Evolutionary conservation across 2,888 invertebrate species (phyloP).

Genomic region (Drosophila cognata): DNA sequence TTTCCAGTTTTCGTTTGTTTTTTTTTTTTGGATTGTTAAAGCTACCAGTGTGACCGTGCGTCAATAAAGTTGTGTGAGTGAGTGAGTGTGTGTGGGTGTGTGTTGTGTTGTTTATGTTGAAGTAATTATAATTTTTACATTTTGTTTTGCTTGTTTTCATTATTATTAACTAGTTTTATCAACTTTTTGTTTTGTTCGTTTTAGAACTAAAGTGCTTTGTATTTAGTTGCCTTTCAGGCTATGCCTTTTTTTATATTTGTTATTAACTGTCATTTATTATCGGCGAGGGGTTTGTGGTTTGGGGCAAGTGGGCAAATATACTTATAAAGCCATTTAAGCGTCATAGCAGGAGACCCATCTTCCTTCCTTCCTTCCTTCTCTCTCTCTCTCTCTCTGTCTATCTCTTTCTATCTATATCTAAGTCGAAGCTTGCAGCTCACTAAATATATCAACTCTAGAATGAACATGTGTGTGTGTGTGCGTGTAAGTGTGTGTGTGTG

Average conservation of each 20-base stretch:
- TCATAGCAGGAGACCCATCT: constrained; percentile 17
- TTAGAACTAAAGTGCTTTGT: constrained; percentile 34
- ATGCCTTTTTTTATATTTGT: constrained; percentile 31
- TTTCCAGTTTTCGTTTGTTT: constrained; percentile 20
- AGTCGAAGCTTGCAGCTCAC: constrained; percentile 59
- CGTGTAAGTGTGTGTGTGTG: constrained; percentile 17
- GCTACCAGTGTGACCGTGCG: constrained; percentile 49
- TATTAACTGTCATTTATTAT: constrained; percentile 34
- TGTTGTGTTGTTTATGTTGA: constrained; percentile 6
- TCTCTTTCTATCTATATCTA: constrained; percentile 23
- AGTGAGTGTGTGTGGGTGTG: constrained; percentile 1
- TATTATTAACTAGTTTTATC: constrained; percentile 22
- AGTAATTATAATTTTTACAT: constrained; percentile 26
- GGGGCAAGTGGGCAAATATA: constrained; percentile 15
- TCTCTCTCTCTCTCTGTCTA: constrained; percentile 10
- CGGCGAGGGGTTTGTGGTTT: background rate
- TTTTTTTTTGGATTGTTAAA: constrained; percentile 28
- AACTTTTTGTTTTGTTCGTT: constrained; percentile 23
- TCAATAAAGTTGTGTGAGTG: constrained; percentile 11
- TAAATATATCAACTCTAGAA: constrained; percentile 31
- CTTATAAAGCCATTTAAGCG: constrained; percentile 35
- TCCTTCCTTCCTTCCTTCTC: background rate
- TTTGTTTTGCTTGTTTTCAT: constrained; percentile 16
- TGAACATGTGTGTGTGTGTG: constrained; percentile 27
- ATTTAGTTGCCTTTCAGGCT: constrained; percentile 43